phyloP scores from a whole-genome alignment of 2,113 vertebrate genomes.

The Cyanistes caeruleus region DNA sequence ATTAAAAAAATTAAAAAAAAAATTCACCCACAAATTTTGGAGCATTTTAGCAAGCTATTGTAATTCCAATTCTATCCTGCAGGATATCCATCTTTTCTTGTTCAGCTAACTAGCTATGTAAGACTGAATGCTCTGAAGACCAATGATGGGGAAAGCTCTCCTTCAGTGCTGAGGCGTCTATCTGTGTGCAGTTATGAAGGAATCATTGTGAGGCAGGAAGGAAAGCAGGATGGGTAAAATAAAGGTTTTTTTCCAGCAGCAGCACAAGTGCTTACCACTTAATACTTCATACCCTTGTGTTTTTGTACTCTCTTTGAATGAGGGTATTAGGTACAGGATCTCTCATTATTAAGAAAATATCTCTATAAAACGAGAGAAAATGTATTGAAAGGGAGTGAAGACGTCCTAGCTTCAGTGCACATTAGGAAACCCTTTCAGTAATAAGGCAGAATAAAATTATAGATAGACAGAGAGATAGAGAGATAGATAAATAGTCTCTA shows the following conservation, averaged over 20 bases:
- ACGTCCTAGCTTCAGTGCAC: not conserved
- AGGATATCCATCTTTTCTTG: not conserved
- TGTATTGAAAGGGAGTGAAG: not conserved
- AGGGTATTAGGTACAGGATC: accelerated
- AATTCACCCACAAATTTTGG: not conserved
- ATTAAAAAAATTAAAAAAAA: not conserved
- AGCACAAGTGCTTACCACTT: not conserved
- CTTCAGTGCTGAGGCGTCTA: not conserved
- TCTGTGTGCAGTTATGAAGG: not conserved
- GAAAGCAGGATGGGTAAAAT: not conserved
- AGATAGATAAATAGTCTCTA: not conserved
- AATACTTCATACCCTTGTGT: not conserved
- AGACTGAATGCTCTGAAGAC: not conserved
- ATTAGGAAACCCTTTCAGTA: not conserved
- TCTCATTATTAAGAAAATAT: not conserved
- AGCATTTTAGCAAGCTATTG: not conserved
- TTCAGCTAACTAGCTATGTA: not conserved
- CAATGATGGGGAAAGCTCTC: not conserved
- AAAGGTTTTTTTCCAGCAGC: not conserved
- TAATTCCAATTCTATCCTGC: not conserved
- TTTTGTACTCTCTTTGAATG: not conserved
- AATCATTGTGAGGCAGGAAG: not conserved
- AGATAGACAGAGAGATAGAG: too few relatives aligned
- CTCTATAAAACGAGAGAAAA: not conserved
- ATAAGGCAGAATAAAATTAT: not conserved